Evolutionary conservation across 2,888 invertebrate species (phyloP), one percentile per base, ranked within the genome.

Genomic region (Megastigmus dorsalis): DNA sequence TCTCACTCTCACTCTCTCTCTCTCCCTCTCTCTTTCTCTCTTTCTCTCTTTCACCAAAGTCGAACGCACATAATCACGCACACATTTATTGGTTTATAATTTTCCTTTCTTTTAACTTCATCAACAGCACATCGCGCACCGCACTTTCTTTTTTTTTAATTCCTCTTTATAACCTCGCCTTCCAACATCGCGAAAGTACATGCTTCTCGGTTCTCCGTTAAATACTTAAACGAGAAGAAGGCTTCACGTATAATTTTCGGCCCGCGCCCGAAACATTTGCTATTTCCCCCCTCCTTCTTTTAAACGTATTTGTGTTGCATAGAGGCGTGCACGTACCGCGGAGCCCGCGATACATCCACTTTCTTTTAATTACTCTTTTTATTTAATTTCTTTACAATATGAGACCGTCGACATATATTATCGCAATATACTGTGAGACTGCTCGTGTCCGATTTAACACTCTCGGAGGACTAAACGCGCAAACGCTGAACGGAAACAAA

Each of bases 391-490:
- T 43, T 38, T 66, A 60, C 45, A 59, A 65, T 72, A 62, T 67
- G 67, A 71, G 75, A 76, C 76, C 65, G 73, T 65, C 72, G 72
- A 63, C 63, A 68, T 75, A 59, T 45, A 41, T 60, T 18, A 69
- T 54, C 57, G 67, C 59, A 73, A 63, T 57, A 57, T 57, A 43
- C 52, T 62, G 55, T 67, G 68, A 69, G 70, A 74, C 76, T 76
- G 74, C 57, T 71, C 71, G 74, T 71, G 74, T 70, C 74, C 76
- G 76, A 76, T 70, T 67, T 68, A 50, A 62, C 41, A 73, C 73
- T 73, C 63, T 66, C 71, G 70, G 74, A 76, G 74, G 76, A 74
- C 76, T 71, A 74, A 76, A 72, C 67, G 55, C 18, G 45, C 15
- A 30, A 60, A 65, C 60, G 70, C 43, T n/a, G n/a, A 69, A 69